Evolutionary conservation across 2,113 vertebrate species (phyloP), one percentile per base, ranked within the genome.

Genomic region (Seriola rivoliana): DNA sequence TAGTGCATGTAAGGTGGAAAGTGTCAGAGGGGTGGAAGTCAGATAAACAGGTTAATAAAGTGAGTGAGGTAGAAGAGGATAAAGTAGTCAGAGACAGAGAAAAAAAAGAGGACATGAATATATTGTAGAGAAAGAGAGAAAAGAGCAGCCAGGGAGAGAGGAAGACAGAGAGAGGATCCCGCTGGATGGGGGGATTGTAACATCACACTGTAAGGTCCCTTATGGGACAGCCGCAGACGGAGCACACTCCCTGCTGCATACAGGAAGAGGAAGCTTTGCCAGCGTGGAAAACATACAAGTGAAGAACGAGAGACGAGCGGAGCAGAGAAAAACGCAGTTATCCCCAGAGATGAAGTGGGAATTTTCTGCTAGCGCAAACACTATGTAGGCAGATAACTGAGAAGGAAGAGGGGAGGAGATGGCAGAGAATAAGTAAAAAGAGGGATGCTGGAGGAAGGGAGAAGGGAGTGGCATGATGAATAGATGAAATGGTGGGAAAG

Each of bases 201-300:
- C 88, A 90, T 93, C 92, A 89, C 87, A 92, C 88, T 81, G 64
- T 66, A 74, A 46, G 74, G 82, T 92, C 89, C 91, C 92, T 89
- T 91, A 85, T 94, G 92, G 91, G 92, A 92, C 89, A 85, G 66
- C 75, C 71, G 42, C 85, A 90, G 88, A 89, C 75, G 57, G 85
- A 88, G 91, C 82, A 67, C 76, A 58, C 89, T 93, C 81, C 67
- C 74, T 92, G 70, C 86, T 90, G 78, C 91, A 92, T 77, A 80
- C 92, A 87, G 88, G 89, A 92, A 93, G 88, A 86, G 86, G 86
- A 89, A 87, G 89, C 92, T 87, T 87, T 94, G 90, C 86, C 90
- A 91, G 92, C 83, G 80, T 81, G 82, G 91, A 91, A 93, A 94
- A 94, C 88, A 93, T 87, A 93, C 91, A 94, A 88, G 88, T 87